These are phyloP conservation scores for Lottia scabra DNA, from an alignment of 2,888 invertebrate species.

Conservation along the genomic window DNA sequence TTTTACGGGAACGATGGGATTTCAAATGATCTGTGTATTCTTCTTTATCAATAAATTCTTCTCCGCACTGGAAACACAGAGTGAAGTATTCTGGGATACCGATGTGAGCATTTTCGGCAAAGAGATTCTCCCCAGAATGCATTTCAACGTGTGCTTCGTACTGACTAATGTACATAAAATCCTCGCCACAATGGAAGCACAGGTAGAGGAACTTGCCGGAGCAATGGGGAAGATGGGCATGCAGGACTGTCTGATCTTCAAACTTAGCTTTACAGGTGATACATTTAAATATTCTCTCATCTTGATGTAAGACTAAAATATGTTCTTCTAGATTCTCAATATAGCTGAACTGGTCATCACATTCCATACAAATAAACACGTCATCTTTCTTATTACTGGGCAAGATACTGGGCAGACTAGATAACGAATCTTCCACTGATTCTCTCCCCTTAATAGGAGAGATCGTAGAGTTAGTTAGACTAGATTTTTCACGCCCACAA, in stretches of 20 bases:
- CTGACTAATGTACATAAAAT: background rate
- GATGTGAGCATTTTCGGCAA: background rate
- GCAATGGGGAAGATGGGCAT: background rate
- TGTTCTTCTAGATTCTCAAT: background rate
- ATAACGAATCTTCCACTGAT: too few species aligned
- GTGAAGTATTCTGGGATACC: background rate
- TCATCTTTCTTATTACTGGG: background rate
- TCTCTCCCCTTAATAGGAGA: too few species aligned
- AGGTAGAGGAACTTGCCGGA: background rate
- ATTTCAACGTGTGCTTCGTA: background rate
- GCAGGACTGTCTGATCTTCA: background rate
- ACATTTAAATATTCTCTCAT: background rate
- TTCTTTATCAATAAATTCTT: background rate
- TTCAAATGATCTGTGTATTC: background rate
- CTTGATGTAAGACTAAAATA: background rate
- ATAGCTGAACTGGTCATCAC: background rate
- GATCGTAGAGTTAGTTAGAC: too few species aligned
- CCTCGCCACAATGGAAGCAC: slow-evolving; percentile 1
- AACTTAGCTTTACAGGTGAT: background rate
- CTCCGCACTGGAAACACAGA: background rate
- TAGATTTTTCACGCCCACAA: too few species aligned
- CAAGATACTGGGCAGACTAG: too few species aligned
- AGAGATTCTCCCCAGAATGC: background rate
- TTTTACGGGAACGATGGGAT: background rate
- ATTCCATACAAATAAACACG: background rate